Base-by-base conservation (phyloP, 2,888 invertebrate genomes). In the Lumbricus terrestris region DNA sequence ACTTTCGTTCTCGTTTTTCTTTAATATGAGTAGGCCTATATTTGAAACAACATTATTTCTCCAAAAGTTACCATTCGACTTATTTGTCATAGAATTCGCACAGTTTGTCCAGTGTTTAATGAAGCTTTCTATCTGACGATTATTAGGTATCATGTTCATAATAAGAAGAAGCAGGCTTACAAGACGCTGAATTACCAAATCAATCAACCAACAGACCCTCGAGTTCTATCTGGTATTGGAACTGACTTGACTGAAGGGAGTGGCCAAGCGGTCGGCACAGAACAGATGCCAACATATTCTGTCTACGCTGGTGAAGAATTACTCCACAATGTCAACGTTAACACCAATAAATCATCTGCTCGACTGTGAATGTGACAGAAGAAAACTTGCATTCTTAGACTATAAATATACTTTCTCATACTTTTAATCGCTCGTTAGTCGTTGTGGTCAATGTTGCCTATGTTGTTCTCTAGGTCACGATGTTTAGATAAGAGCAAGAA, bases 241-340 rank as follows among this genome's bases (percentile, higher is more conserved):
- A 69, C 69, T 11, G 69, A 69, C n/a, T 69, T 69, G 69, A n/a
- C 69, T n/a, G 69, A 69, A 29, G 1, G 11, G 29, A 69, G 29
- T n/a, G 69, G 69, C n/a, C 69, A 69, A n/a, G 6, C n/a, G 6
- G 69, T 69, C n/a, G 69, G 69, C 69, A 16, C 69, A 69, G 69
- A 69, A 69, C 69, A 69, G 69, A 69, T 69, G 69, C 69, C 69
- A 69, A n/a, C 69, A n/a, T 69, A 69, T 69, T 69, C 69, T n/a
- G 69, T 69, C 69, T 69, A n/a, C 69, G 69, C n/a, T n/a, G 69
- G 69, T 69, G 69, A 69, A 29, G 69, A n/a, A 69, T 29, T 11
- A 69, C n/a, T 69, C 69, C 69, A 16, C n/a, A n/a, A 69, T n/a
- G 69, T 69, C 69, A 69, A n/a, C 69, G 69, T 69, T 1, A 69